Evolutionary conservation across 1,140 invertebrate genomes (phyloP), one percentile per base, ranked within the genome.

Genomic region (Neuroterus valhalla): DNA sequence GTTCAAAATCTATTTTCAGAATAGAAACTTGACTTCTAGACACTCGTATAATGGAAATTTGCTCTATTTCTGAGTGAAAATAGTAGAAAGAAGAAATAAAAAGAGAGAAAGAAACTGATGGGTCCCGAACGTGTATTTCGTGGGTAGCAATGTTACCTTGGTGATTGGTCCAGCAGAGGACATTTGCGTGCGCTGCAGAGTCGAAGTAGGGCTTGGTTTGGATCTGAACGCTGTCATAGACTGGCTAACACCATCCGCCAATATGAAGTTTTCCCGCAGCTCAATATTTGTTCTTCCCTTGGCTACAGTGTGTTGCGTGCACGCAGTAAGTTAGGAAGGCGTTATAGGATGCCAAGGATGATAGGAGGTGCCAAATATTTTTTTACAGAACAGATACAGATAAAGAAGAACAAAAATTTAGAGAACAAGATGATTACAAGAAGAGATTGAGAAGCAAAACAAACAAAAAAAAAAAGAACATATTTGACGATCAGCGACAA

Each of bases 281-380:
- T 99, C 98, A 91, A 99, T 97, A 93, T 99, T 99, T 89, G 98
- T 99, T 91, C 98, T 95, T 93, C 98, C 98, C 93, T 99, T 99
- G 91, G 98, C 98, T 90, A 89, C 82, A 98, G 88, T 90, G 85
- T 90, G 89, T 92, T 90, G 89, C 91, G 90, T 92, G 91, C 91
- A 91, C 83, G 84, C 82, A 88, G 81, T 87, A 87, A 88, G 88
- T 86, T 75, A 81, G 81, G 81, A 81, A 85, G 82, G 83, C 85
- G 77, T 87, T 85, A 78, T 77, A 81, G 78, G 78, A 84, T 83
- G 78, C 80, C 82, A 69, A 79, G 79, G 75, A 78, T 77, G 69
- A 76, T 76, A 71, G 80, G 70, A 76, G 21, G 78, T 83, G 76
- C 75, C 77, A 77, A 77, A 66, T 71, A 67, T 71, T 69, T 82